Evolutionary conservation across 2,888 invertebrate species (phyloP).

Genomic region (Pollenia amentaria): DNA sequence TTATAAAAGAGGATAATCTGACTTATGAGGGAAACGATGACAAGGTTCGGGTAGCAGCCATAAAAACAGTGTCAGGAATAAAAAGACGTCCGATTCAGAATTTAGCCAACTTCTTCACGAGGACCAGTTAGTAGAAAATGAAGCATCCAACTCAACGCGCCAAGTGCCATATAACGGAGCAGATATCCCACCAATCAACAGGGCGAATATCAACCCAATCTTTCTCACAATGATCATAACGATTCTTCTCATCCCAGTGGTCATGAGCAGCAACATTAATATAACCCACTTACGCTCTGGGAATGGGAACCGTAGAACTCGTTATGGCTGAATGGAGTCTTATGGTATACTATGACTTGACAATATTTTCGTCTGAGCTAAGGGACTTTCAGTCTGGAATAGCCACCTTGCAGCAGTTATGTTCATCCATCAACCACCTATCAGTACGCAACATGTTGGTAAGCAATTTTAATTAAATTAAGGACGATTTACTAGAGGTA

Average conservation of each 20-base stretch:
- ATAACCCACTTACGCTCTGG: background rate
- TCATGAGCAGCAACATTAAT: background rate
- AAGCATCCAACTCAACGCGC: background rate
- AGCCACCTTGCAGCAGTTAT: background rate
- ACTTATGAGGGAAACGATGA: too few species aligned
- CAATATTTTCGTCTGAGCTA: background rate
- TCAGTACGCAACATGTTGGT: background rate
- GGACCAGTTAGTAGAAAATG: background rate
- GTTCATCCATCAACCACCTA: background rate
- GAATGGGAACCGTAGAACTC: background rate
- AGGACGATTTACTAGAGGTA: background rate
- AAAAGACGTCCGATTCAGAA: background rate
- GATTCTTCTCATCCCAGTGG: background rate
- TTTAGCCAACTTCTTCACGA: background rate
- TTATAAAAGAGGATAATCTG: too few species aligned
- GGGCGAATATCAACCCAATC: background rate
- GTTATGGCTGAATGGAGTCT: conserved; percentile 3
- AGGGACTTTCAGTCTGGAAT: too few species aligned
- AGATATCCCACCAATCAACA: background rate
- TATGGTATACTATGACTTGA: background rate
- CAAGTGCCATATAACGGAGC: background rate
- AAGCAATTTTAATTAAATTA: background rate
- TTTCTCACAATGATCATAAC: background rate
- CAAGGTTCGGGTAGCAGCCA: too few species aligned
- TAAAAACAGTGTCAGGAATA: too few species aligned